These are phyloP conservation scores for Piprites chloris DNA, from an alignment of 2,113 vertebrate genomes.

Conservation along the genomic window DNA sequence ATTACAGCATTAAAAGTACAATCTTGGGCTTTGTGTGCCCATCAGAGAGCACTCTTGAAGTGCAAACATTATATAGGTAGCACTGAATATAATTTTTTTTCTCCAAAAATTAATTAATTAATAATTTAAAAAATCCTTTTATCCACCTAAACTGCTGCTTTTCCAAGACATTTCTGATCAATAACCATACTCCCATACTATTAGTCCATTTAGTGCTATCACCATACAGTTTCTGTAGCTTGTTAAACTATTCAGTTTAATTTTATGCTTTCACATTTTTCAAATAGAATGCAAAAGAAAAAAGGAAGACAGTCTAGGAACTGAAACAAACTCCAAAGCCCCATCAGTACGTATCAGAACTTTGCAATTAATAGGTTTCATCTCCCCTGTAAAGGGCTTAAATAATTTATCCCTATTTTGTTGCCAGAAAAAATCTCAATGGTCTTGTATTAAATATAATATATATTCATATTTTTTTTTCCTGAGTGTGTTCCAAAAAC, in stretches of 20 bases:
- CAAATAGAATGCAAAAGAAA: not conserved
- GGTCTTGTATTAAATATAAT: not conserved
- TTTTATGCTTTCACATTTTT: not conserved
- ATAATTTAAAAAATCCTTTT: not conserved
- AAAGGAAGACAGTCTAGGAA: not conserved
- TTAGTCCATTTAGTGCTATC: not conserved
- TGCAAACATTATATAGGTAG: not conserved
- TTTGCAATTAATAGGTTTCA: not conserved
- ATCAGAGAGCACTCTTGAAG: not conserved
- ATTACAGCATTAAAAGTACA: not conserved
- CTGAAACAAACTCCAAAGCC: not conserved
- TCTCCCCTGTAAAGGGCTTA: not conserved
- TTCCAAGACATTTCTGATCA: not conserved
- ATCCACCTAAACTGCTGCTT: not conserved
- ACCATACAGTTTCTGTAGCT: not conserved
- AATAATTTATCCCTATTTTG: not conserved
- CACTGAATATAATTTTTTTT: not conserved
- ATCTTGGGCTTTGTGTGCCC: not conserved
- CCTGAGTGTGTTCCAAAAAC: not conserved
- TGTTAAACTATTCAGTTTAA: not conserved
- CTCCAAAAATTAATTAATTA: not conserved
- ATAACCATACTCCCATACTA: not conserved
- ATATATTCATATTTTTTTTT: not conserved
- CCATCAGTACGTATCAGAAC: not conserved
- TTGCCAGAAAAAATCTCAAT: not conserved